Conservation (phyloP, 2,797 vertebrate genomes). For the Dendrocincla tyrannina region DNA sequence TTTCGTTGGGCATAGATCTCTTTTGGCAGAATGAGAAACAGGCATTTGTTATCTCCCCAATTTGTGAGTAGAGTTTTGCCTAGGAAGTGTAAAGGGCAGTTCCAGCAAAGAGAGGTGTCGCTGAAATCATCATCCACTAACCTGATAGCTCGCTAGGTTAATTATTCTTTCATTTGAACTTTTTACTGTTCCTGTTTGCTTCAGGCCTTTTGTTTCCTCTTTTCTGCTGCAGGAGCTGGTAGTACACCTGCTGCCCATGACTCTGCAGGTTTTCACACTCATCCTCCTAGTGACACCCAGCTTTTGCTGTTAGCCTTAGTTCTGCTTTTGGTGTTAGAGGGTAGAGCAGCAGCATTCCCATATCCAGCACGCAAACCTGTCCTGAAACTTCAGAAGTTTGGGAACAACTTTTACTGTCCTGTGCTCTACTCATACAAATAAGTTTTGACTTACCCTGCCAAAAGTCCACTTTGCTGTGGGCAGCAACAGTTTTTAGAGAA, state of each 20-base stretch:
- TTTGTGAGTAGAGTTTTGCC: neutral
- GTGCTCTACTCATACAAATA: neutral
- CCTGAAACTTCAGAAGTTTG: neutral
- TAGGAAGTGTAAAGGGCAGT: neutral
- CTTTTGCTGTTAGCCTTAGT: neutral
- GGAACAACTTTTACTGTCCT: neutral
- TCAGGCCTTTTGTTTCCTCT: neutral
- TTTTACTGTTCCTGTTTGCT: neutral
- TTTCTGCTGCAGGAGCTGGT: neutral
- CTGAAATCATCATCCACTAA: neutral
- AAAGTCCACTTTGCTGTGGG: neutral
- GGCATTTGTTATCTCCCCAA: neutral
- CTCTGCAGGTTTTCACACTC: neutral
- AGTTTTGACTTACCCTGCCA: neutral
- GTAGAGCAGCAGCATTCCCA: neutral
- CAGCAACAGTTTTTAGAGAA: neutral
- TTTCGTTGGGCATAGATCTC: rapidly evolving
- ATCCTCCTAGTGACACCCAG: neutral
- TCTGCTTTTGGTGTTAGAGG: neutral
- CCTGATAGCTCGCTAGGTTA: neutral
- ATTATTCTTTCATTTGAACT: neutral
- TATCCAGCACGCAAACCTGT: neutral
- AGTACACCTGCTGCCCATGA: neutral
- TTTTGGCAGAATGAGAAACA: neutral
- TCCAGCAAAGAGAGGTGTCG: neutral